Evolutionary conservation across 2,888 invertebrate species (phyloP).

Genomic region (Torymus tubicola): DNA sequence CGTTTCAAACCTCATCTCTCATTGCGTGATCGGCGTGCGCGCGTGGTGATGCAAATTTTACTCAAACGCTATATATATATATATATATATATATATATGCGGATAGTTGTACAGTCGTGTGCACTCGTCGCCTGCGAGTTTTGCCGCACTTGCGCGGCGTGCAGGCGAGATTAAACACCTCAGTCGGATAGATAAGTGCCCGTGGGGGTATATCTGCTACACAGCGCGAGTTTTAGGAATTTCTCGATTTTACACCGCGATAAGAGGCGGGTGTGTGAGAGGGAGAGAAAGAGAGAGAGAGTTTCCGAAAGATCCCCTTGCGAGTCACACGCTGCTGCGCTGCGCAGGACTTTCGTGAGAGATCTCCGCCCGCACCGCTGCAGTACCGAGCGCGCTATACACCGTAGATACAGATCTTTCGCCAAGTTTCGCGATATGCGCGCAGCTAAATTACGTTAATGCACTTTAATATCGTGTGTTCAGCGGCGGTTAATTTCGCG

Average conservation of each 20-base stretch:
- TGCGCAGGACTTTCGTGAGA: conserved; percentile 16
- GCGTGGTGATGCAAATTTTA: no score
- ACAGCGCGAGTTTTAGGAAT: conserved; percentile 37
- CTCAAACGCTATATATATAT: no score
- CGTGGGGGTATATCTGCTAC: not conserved
- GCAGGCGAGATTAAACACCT: conserved; percentile 29
- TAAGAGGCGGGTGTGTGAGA: not conserved
- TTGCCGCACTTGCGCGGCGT: not conserved
- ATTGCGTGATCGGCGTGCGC: not conserved
- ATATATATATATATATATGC: no score
- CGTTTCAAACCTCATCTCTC: conserved; percentile 37
- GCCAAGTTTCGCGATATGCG: conserved; percentile 36
- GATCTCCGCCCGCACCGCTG: not conserved
- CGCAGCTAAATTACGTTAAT: conserved; percentile 29
- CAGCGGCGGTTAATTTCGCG: not conserved
- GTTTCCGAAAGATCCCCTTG: conserved; percentile 37
- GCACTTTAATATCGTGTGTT: conserved; percentile 39
- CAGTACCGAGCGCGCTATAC: no score
- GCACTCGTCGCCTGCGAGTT: no score
- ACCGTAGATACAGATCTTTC: conserved; percentile 34
- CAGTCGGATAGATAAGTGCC: conserved; percentile 33
- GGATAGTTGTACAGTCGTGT: no score
- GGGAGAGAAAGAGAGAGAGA: not conserved
- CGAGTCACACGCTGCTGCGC: conserved; percentile 21
- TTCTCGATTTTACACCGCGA: conserved; percentile 31